Evolutionary conservation across 2,797 vertebrate genomes (phyloP).

Genomic region (Pagetopsis macropterus): DNA sequence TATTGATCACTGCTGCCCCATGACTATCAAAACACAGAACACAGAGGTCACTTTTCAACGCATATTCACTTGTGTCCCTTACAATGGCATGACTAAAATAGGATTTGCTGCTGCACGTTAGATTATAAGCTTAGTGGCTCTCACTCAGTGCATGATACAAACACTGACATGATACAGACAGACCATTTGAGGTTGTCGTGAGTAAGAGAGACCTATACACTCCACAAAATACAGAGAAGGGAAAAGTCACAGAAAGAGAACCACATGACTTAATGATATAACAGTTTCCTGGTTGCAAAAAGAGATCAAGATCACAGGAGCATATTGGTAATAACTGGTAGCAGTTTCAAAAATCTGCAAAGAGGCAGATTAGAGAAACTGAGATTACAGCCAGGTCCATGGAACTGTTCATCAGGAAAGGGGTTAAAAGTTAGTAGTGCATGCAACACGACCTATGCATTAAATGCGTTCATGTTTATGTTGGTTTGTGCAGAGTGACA

Average conservation of each 20-base stretch:
- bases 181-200: constrained; percentile 31
- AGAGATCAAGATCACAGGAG: constrained; percentile 21
- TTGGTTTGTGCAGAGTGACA: constrained; percentile 28
- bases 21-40: constrained; percentile 48
- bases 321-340: constrained; percentile 36
- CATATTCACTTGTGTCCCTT: constrained; percentile 33
- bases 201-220: constrained; percentile 21
- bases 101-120: constrained; percentile 63
- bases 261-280: constrained; percentile 61
- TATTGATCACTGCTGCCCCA: constrained; percentile 64
- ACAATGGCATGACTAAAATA: constrained; percentile 49
- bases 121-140: constrained; percentile 67
- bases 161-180: constrained; percentile 50
- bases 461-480: background rate
- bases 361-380: constrained; percentile 52
- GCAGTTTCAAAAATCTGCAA: constrained; percentile 37
- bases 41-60: constrained; percentile 59
- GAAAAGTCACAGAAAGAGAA: constrained; percentile 30
- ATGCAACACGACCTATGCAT: constrained; percentile 26
- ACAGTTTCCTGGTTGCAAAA: constrained; percentile 47
- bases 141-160: constrained; percentile 36
- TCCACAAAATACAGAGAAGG: constrained; percentile 1
- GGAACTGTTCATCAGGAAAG: constrained; percentile 12
- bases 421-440: constrained; percentile 31
- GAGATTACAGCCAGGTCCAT: constrained; percentile 24